phyloP scores from a whole-genome alignment of 2,888 invertebrate species.

The Orchesella flavescens region DNA sequence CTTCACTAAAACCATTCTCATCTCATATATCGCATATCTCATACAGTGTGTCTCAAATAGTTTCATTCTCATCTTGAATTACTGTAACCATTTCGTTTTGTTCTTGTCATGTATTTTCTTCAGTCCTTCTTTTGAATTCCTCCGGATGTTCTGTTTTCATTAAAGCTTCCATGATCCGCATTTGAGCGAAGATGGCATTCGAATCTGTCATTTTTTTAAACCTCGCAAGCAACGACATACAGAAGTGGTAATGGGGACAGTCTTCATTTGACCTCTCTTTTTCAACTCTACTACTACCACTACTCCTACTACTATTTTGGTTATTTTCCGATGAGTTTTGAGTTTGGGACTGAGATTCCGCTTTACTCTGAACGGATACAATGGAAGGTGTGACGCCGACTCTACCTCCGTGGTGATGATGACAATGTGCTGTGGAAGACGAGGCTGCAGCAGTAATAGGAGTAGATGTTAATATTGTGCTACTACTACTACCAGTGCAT shows the following conservation, averaged over 20 bases:
- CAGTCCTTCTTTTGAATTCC: background rate
- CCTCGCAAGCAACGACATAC: constrained; percentile 15
- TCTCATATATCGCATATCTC: too few species aligned
- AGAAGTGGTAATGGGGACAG: constrained; percentile 51
- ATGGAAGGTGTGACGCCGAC: background rate
- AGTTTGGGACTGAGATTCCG: background rate
- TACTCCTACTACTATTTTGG: too few species aligned
- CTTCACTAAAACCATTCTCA: too few species aligned
- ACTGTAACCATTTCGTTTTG: too few species aligned
- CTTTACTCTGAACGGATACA: background rate
- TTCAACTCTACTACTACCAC: background rate
- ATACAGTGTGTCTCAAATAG: too few species aligned
- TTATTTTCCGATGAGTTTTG: background rate
- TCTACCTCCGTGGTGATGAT: background rate
- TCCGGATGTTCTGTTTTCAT: constrained; percentile 36
- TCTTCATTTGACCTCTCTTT: background rate
- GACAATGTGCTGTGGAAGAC: background rate
- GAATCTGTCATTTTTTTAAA: constrained; percentile 34
- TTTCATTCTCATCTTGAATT: too few species aligned
- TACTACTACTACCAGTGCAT: background rate
- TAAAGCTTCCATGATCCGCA: constrained; percentile 41
- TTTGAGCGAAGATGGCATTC: constrained; percentile 21
- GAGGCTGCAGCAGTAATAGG: too few species aligned
- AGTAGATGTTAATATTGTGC: too few species aligned
- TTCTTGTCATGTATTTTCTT: background rate